These are phyloP conservation scores for Phania funesta DNA, from an alignment of 2,888 invertebrate genomes.

Conservation along the genomic window DNA sequence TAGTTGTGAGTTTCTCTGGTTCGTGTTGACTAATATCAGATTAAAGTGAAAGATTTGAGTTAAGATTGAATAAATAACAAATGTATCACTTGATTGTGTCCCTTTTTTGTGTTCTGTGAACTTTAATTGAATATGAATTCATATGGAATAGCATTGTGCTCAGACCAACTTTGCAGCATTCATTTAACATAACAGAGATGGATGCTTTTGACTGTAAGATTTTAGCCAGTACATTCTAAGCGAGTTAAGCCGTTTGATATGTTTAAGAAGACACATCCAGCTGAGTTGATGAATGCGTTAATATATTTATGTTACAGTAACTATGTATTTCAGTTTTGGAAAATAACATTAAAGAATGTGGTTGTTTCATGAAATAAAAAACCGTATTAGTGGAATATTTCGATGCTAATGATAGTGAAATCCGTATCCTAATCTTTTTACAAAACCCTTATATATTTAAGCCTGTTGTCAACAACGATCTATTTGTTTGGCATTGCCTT, in stretches of 20 bases:
- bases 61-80: slow-evolving; percentile 40
- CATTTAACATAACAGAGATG: slow-evolving; percentile 6
- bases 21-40: slow-evolving; percentile 68
- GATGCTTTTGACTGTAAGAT: background rate
- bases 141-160: slow-evolving; percentile 47
- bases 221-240: slow-evolving; percentile 31
- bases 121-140: slow-evolving; percentile 57
- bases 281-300: slow-evolving; percentile 67
- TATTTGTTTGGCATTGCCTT: too few relatives aligned
- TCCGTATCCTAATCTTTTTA: too few relatives aligned
- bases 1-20: slow-evolving; percentile 32
- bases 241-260: slow-evolving; percentile 49
- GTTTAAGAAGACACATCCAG: slow-evolving; percentile 60
- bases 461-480: too few relatives aligned
- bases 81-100: slow-evolving; percentile 29
- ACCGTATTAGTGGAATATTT: background rate
- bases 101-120: slow-evolving; percentile 23
- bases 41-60: slow-evolving; percentile 68
- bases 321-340: slow-evolving; percentile 6
- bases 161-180: background rate
- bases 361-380: background rate
- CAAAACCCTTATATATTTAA: too few relatives aligned
- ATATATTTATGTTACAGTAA: slow-evolving; percentile 27
- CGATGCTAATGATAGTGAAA: too few relatives aligned
- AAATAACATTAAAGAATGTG: slow-evolving; percentile 13